Conservation (phyloP, 2,113 vertebrate species). For the Caloenas nicobarica region DNA sequence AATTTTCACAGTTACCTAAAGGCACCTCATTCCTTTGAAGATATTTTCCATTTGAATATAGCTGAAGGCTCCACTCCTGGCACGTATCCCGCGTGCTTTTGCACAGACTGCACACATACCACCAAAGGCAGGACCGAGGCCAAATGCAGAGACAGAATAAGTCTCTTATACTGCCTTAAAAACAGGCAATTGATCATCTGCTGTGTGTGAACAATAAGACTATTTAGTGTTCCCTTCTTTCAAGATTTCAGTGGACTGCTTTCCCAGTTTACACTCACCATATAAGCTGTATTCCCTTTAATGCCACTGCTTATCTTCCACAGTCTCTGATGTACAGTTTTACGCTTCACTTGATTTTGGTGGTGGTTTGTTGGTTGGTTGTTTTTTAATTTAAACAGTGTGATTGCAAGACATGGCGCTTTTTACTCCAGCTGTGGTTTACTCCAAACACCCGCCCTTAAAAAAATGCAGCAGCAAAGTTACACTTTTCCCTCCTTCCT, state of each 20-base stretch:
- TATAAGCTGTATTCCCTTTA: neutral
- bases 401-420: fast-evolving
- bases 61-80: slow-evolving; percentile 4
- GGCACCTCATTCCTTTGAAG: neutral
- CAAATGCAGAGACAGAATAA: slow-evolving; percentile 34
- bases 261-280: neutral
- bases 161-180: slow-evolving; percentile 23
- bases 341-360: neutral
- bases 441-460: neutral
- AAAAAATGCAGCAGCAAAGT: neutral
- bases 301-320: neutral
- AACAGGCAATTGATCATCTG: slow-evolving; percentile 23
- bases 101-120: neutral
- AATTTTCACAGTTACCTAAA: neutral
- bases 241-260: neutral
- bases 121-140: neutral
- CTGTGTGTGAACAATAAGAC: neutral
- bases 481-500: fast-evolving
- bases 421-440: neutral
- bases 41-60: neutral
- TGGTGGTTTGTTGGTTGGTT: neutral
- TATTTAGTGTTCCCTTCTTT: slow-evolving; percentile 1
- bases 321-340: neutral
- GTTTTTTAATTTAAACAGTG: neutral
- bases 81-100: neutral